Evolutionary conservation across 1,140 invertebrate genomes (phyloP).

Genomic region (Hermetia illucens): DNA sequence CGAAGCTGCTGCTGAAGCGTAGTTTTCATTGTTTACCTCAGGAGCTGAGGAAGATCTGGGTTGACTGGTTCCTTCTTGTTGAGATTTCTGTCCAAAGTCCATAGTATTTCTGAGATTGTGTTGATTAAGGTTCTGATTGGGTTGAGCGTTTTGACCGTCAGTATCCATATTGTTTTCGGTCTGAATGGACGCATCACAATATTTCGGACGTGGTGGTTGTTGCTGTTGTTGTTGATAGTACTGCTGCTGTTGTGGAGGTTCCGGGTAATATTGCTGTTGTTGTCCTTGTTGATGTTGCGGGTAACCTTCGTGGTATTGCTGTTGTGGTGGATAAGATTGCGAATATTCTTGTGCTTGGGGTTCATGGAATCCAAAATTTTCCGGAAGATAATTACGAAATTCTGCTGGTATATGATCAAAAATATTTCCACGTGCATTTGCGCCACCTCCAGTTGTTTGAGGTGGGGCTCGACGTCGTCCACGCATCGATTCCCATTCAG

Average conservation of each 20-base stretch:
- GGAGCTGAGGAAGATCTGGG: conserved; percentile 32
- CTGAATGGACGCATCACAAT: conserved; percentile 34
- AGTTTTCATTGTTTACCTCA: conserved; percentile 22
- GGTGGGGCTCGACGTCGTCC: conserved; percentile 26
- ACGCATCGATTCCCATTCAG: conserved; percentile 30
- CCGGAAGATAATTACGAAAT: conserved; percentile 41
- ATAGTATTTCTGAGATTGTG: conserved; percentile 60
- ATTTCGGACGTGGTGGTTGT: conserved; percentile 19
- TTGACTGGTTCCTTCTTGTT: conserved; percentile 37
- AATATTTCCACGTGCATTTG: conserved; percentile 39
- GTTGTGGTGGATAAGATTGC: conserved; percentile 2
- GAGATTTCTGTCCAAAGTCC: conserved; percentile 54
- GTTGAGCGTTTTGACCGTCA: conserved; percentile 9
- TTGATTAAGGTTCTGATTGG: conserved; percentile 39
- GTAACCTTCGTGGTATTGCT: conserved; percentile 7
- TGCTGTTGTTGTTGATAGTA: too few species aligned
- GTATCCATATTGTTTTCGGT: conserved; percentile 21
- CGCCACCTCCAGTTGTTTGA: conserved; percentile 27
- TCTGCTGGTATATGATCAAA: conserved; percentile 43
- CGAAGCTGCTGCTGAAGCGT: background rate
- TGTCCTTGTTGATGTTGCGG: conserved; percentile 10
- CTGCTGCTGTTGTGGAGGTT: background rate
- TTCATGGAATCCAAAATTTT: conserved; percentile 34
- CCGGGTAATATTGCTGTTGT: conserved; percentile 16
- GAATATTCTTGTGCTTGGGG: conserved; percentile 10